Evolutionary conservation across 2,113 vertebrate genomes (phyloP), one percentile per base, ranked within the genome.

Genomic region (Corythoichthys haematopterus): DNA sequence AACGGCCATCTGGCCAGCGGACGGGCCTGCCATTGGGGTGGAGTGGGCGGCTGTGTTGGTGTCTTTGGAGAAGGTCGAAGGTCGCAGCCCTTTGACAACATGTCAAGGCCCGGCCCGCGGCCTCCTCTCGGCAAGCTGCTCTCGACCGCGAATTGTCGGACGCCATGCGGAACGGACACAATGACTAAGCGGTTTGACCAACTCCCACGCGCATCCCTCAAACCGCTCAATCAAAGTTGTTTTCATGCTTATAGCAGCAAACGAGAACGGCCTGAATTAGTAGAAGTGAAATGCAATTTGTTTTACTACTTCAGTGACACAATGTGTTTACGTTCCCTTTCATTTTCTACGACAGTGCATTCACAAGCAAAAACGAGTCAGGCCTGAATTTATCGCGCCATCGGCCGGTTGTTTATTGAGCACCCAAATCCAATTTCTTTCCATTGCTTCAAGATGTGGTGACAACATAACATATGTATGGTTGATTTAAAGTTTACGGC

Each of bases 11-110:
- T 93, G 92, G 87, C 80, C 84, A 75, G 77, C 79, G 81, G 76
- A 77, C 83, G 72, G 82, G 76, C 76, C 89, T 85, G 70, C 82
- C 89, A 92, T 91, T 92, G 91, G 47, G 87, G 64, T 72, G 83
- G 88, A 64, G 75, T 36, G 48, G 87, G 64, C 72, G 85, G 76
- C 60, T 70, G 88, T 77, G 89, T 88, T 87, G 90, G 86, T 85
- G 90, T 33, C 92, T 89, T 90, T 87, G 87, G 80, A 69, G 71
- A 75, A 85, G 94, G 93, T 93, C 91, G 93, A 88, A 85, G 92
- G 93, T 94, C 87, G 92, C 46, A 72, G 74, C 86, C 91, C 88
- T 79, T 87, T 84, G 76, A 87, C 87, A 89, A 91, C 92, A 91
- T 85, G 91, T 91, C 91, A 92, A 75, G 84, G 88, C 88, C 79